These are phyloP conservation scores for Tachysurus fulvidraco DNA, from an alignment of 2,113 vertebrate species.

Conservation along the genomic window DNA sequence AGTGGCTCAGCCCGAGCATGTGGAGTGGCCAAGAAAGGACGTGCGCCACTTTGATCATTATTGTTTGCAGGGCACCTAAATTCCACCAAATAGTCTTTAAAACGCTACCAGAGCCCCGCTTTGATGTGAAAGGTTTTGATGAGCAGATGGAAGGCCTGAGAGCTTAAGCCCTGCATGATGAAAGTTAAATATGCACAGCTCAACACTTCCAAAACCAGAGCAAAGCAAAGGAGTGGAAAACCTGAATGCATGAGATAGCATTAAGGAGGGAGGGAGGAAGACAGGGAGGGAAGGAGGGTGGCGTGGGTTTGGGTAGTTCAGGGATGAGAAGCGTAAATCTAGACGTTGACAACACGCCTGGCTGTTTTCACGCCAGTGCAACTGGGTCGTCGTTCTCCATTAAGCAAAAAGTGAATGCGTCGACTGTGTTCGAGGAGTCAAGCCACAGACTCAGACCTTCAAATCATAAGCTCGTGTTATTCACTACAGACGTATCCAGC, in stretches of 20 bases:
- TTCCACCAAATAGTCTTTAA: conserved; percentile 52
- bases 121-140: conserved; percentile 58
- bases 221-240: conserved; percentile 25
- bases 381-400: neutral
- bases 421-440: neutral
- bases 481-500: neutral
- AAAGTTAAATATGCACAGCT: conserved; percentile 51
- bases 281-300: neutral
- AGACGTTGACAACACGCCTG: conserved; percentile 4
- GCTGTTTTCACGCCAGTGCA: neutral
- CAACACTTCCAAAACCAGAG: conserved; percentile 39
- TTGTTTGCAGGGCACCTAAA: conserved; percentile 53
- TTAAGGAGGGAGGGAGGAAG: neutral
- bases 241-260: neutral
- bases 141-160: conserved; percentile 50
- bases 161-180: conserved; percentile 51
- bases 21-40: conserved; percentile 46
- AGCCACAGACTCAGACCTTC: neutral
- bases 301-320: neutral
- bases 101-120: conserved; percentile 47
- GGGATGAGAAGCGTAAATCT: conserved; percentile 16
- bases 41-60: conserved; percentile 54
- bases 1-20: conserved; percentile 34
- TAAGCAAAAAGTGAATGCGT: neutral
- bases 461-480: neutral